Percentiles rank a stretch among this genome's conserved stretches.
phyloP scores from a whole-genome alignment of 1,140 invertebrate genomes.

The Dermatophagoides farinae region DNA sequence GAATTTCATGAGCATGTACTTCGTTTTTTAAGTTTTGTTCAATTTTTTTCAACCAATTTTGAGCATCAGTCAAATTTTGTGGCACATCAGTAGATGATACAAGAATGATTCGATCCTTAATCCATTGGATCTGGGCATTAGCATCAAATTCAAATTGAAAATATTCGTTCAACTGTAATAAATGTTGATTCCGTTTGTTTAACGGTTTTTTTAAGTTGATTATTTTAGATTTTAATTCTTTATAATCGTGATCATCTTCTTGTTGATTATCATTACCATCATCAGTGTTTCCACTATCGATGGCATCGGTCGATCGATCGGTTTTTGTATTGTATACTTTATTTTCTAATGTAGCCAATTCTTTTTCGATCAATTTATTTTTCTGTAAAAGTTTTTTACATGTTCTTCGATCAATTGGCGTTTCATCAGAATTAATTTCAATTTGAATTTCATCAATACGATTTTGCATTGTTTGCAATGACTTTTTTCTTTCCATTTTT shows the following conservation, averaged over 20 bases:
- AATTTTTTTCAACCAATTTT: conserved; percentile 63
- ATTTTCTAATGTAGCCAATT: conserved; percentile 51
- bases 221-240: conserved; percentile 45
- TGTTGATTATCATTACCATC: no score
- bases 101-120: conserved; percentile 61
- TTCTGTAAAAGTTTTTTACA: conserved; percentile 71
- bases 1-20: conserved; percentile 53
- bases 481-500: conserved; percentile 51
- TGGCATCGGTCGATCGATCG: conserved; percentile 62
- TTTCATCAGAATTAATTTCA: conserved; percentile 51
- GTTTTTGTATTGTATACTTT: conserved; percentile 47
- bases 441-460: conserved; percentile 37
- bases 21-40: conserved; percentile 59
- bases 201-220: conserved; percentile 29
- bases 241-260: conserved; percentile 27
- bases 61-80: conserved; percentile 54
- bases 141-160: conserved; percentile 88
- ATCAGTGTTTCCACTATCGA: conserved; percentile 45
- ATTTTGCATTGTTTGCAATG: conserved; percentile 46
- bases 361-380: conserved; percentile 56
- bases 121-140: conserved; percentile 84
- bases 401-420: conserved; percentile 59
- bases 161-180: conserved; percentile 66
- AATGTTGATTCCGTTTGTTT: conserved; percentile 40
- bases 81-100: conserved; percentile 45